Percentiles rank a stretch among this genome's conserved stretches.
Evolutionary conservation across 2,797 vertebrate genomes (phyloP).

Genomic region (Thamnophis elegans): DNA sequence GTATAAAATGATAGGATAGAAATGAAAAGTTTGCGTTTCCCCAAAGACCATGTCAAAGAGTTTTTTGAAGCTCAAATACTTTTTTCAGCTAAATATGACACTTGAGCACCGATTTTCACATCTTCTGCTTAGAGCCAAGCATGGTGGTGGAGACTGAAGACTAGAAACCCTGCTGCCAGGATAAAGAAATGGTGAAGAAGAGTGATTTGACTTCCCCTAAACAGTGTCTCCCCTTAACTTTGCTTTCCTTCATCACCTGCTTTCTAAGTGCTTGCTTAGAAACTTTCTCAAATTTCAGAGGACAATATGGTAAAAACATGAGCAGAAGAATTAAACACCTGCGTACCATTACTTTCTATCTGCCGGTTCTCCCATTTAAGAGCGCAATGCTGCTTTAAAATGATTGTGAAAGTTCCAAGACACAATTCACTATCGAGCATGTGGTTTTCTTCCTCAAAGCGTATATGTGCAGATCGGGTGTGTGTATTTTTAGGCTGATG

Average conservation of each 20-base stretch:
- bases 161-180: background rate
- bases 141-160: background rate
- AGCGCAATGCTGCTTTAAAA: background rate
- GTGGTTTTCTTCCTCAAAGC: background rate
- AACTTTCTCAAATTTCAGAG: background rate
- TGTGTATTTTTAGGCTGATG: background rate
- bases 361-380: slow-evolving; percentile 17
- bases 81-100: background rate
- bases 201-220: no score
- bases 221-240: background rate
- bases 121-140: background rate
- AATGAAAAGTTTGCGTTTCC: background rate
- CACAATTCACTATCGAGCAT: no score
- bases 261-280: slow-evolving; percentile 4
- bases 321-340: background rate
- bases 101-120: background rate
- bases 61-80: background rate
- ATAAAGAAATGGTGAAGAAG: background rate
- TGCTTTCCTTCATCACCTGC: slow-evolving; percentile 7
- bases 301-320: background rate
- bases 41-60: background rate
- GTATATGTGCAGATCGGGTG: background rate
- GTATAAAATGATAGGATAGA: background rate
- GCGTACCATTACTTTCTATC: background rate
- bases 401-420: background rate